These are phyloP conservation scores for Drosophila lacteicornis DNA, from an alignment of 1,140 invertebrate genomes.

Conservation along the genomic window DNA sequence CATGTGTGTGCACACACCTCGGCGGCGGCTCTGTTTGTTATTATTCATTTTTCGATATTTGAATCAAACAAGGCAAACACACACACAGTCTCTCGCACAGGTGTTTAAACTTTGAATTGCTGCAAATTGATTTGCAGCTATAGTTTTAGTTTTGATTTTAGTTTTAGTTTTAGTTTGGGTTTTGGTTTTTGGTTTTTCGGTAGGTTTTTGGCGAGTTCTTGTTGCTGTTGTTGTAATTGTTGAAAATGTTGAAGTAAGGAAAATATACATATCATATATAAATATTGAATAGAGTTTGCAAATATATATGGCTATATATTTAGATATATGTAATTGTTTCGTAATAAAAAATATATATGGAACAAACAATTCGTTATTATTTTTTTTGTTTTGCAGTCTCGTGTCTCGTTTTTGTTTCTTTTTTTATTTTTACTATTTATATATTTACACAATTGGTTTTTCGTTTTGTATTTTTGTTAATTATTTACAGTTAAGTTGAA, in stretches of 20 bases:
- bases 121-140: slow-evolving; percentile 61
- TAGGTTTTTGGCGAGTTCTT: slow-evolving; percentile 42
- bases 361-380: slow-evolving; percentile 71
- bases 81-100: slow-evolving; percentile 31
- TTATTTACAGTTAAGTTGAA: slow-evolving; percentile 80
- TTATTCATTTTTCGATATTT: slow-evolving; percentile 49
- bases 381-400: slow-evolving; percentile 68
- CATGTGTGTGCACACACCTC: slow-evolving; percentile 36
- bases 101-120: slow-evolving; percentile 51
- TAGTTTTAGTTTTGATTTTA: slow-evolving; percentile 44
- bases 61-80: slow-evolving; percentile 32
- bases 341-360: slow-evolving; percentile 58
- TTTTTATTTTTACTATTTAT: slow-evolving; percentile 48
- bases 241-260: slow-evolving; percentile 67
- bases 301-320: slow-evolving; percentile 79
- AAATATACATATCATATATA: slow-evolving; percentile 83
- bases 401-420: slow-evolving; percentile 40
- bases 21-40: slow-evolving; percentile 27
- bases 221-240: slow-evolving; percentile 60
- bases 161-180: slow-evolving; percentile 42
- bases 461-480: slow-evolving; percentile 50
- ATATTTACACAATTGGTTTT: slow-evolving; percentile 75
- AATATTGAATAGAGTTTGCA: slow-evolving; percentile 81
- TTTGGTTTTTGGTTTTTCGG: slow-evolving; percentile 37
- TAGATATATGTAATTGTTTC: slow-evolving; percentile 70